Conservation (phyloP, 2,113 vertebrate species). For the Electrona antarctica region DNA sequence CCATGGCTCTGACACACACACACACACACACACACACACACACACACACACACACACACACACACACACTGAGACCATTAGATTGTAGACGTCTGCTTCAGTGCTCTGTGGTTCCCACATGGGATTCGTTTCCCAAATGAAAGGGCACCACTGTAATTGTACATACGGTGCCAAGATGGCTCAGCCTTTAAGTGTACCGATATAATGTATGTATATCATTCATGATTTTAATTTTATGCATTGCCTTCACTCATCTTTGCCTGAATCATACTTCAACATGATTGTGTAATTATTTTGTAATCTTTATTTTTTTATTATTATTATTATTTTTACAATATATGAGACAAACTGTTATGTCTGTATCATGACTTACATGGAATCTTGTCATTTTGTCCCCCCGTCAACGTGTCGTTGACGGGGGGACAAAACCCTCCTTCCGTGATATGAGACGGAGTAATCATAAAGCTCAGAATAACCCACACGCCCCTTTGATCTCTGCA, state of each 20-base stretch:
- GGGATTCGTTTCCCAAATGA: conserved; percentile 58
- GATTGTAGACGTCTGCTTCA: conserved; percentile 49
- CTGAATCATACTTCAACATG: not conserved
- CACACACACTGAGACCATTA: conserved; percentile 42
- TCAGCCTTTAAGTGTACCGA: not conserved
- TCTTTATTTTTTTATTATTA: not conserved
- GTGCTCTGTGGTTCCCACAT: conserved; percentile 45
- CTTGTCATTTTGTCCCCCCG: not conserved
- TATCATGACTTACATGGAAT: not conserved
- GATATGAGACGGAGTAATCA: conserved; percentile 17
- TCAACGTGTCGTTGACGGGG: no score
- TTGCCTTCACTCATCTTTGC: not conserved
- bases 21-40: conserved; percentile 22
- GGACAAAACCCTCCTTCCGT: not conserved
- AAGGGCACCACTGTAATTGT: conserved; percentile 41
- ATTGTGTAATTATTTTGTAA: not conserved
- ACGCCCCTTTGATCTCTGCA: conserved; percentile 60
- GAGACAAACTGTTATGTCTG: not conserved
- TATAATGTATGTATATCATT: conserved; percentile 2
- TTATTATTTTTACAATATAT: not conserved
- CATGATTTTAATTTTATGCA: conserved; percentile 1
- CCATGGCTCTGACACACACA: conserved; percentile 42
- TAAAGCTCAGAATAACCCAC: conserved; percentile 37
- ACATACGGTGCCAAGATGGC: conserved; percentile 4
- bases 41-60: conserved; percentile 38